Base-by-base conservation (phyloP, 2,888 invertebrate genomes). In the Drosophila mimetica region DNA sequence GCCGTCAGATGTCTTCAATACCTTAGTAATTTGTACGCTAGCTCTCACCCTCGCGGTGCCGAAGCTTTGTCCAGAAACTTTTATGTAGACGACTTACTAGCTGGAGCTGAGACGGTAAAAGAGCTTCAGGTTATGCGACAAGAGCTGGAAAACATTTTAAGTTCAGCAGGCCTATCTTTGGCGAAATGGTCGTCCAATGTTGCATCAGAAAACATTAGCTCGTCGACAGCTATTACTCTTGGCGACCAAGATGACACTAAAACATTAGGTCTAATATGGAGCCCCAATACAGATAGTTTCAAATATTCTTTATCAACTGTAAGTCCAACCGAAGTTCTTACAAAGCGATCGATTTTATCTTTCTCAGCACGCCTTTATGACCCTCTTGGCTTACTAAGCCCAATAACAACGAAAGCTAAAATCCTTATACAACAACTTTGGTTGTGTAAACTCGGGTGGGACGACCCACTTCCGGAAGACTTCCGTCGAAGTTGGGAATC, bases 21-120 rank as follows among this genome's bases (percentile, higher is more conserved):
- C n/a, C n/a, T n/a, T n/a, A n/a, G n/a, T n/a, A n/a, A n/a, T n/a
- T n/a, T n/a, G n/a, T n/a, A n/a, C n/a, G n/a, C n/a, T n/a, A n/a
- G n/a, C n/a, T n/a, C n/a, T n/a, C n/a, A n/a, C n/a, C n/a, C n/a
- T n/a, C n/a, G n/a, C n/a, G n/a, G n/a, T n/a, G n/a, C n/a, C n/a
- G n/a, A n/a, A n/a, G n/a, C n/a, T n/a, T n/a, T n/a, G 22, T 2
- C 22, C 22, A n/a, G n/a, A n/a, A n/a, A n/a, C n/a, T n/a, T n/a
- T n/a, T n/a, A n/a, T n/a, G n/a, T n/a, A n/a, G n/a, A n/a, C n/a
- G n/a, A n/a, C n/a, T n/a, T n/a, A n/a, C n/a, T n/a, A n/a, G n/a
- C n/a, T n/a, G 34, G 34, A 34, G n/a, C 34, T 34, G 34, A 34
- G n/a, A 34, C 34, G n/a, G 34, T 34, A n/a, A n/a, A 34, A 6